Conservation (phyloP, 1,140 invertebrate genomes). For the Diprion similis region DNA sequence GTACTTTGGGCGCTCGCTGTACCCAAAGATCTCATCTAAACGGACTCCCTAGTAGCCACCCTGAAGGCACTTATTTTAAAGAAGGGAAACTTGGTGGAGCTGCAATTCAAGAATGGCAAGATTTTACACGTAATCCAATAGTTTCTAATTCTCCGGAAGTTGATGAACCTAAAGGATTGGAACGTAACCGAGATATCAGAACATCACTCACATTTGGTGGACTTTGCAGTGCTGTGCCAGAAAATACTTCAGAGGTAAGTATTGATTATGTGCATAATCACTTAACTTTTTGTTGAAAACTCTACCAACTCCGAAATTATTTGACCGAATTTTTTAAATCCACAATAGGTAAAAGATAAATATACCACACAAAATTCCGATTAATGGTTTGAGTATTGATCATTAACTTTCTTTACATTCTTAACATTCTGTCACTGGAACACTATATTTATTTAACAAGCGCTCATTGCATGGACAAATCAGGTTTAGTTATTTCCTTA, state of each 20-base stretch:
- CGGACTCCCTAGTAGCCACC: constrained; percentile 44
- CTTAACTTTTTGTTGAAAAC: no score
- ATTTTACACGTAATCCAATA: constrained; percentile 39
- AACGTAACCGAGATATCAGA: constrained; percentile 64
- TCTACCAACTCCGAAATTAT: no score
- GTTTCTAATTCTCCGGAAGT: constrained; percentile 46
- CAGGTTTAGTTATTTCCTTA: no score
- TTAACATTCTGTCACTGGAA: no score
- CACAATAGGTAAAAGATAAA: not conserved
- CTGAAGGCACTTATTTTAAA: constrained; percentile 40
- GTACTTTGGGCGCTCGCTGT: constrained; percentile 40
- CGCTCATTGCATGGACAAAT: no score
- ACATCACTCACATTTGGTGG: constrained; percentile 72
- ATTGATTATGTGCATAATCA: not conserved
- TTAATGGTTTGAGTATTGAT: no score
- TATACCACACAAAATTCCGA: no score
- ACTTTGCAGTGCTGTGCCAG: constrained; percentile 55
- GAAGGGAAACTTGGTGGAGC: constrained; percentile 29
- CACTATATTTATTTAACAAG: no score
- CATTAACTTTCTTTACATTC: no score
- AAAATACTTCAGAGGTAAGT: constrained; percentile 51
- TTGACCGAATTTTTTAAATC: not conserved
- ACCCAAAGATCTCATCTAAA: constrained; percentile 45
- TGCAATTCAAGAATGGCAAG: constrained; percentile 41
- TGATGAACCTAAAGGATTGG: constrained; percentile 53